Evolutionary conservation across 2,113 vertebrate species (phyloP).

Genomic region (Oxygymnocypris stewartii): DNA sequence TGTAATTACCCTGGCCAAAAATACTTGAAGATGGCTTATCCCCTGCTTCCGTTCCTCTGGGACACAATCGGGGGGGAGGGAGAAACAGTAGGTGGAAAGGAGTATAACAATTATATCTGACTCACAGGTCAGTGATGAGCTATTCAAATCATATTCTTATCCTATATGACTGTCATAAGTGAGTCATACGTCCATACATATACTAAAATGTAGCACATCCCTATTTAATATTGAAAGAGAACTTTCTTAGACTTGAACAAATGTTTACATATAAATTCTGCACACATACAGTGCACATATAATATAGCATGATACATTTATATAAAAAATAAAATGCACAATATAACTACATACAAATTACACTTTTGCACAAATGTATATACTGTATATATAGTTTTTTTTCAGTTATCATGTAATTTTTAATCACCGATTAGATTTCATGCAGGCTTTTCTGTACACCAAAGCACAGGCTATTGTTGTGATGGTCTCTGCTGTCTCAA

Average conservation of each 20-base stretch:
- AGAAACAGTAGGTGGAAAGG: background rate
- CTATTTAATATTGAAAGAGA: background rate
- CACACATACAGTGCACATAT: too few relatives aligned
- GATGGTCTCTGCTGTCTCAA: background rate
- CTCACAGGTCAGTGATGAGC: background rate
- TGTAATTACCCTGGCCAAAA: conserved; percentile 39
- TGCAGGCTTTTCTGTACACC: too few relatives aligned
- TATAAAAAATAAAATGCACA: too few relatives aligned
- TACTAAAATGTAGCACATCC: background rate
- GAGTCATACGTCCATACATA: background rate
- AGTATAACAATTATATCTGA: background rate
- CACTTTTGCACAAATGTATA: too few relatives aligned
- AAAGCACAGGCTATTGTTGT: background rate
- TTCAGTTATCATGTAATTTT: too few relatives aligned
- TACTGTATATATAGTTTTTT: too few relatives aligned
- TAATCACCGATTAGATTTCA: too few relatives aligned
- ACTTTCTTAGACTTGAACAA: too few relatives aligned
- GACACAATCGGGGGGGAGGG: background rate
- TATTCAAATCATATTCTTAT: background rate
- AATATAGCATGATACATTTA: too few relatives aligned
- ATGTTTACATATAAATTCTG: background rate
- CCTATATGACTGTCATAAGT: background rate
- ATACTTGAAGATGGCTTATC: conserved; percentile 26
- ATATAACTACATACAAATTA: too few relatives aligned
- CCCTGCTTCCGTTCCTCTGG: conserved; percentile 12